Base-by-base conservation (phyloP, 2,888 invertebrate species). In the Stegophylla sp. region DNA sequence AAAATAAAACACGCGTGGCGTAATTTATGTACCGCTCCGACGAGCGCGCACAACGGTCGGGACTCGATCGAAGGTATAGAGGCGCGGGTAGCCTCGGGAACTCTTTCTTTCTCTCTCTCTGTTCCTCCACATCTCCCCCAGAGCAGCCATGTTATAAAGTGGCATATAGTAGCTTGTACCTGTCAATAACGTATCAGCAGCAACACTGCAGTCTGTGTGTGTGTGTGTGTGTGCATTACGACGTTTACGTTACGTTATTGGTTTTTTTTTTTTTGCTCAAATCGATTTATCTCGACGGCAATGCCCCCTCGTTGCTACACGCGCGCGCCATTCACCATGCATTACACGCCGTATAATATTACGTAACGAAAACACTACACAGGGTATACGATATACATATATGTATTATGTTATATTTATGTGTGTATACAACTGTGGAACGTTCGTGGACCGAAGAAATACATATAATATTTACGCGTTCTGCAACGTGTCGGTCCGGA, bases 281-380 rank as follows among this genome's bases (percentile, higher is more conserved):
- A 71, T 71, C 53, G 71, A 71, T 71, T 71, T 71, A 53, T 71
- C n/a, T n/a, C 41, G 71, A 63, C 34, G 41, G 45, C 67, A 67
- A 45, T 67, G 71, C 71, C 53, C 71, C 71, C 51, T 66, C 20
- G 34, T 66, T 43, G 41, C 41, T 10, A 15, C 23, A 20, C 66
- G 45, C 66, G 23, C 45, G 15, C 56, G 23, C 56, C 56, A 53
- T 53, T 53, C 53, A 53, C 53, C 23, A 34, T 5, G 7, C n/a
- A 51, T 51, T 51, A 51, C 51, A n/a, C n/a, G n/a, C 51, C n/a
- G 53, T n/a, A n/a, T n/a, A n/a, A n/a, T 7, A 34, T 56, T 56
- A 20, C 56, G 56, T 56, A 56, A 56, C 56, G 9, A 56, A n/a
- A 56, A 56, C 20, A 51, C 51, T 20, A 9, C 51, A n/a, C n/a